These are phyloP conservation scores for Capitulum mitella DNA, from an alignment of 2,888 invertebrate species.

Conservation along the genomic window DNA sequence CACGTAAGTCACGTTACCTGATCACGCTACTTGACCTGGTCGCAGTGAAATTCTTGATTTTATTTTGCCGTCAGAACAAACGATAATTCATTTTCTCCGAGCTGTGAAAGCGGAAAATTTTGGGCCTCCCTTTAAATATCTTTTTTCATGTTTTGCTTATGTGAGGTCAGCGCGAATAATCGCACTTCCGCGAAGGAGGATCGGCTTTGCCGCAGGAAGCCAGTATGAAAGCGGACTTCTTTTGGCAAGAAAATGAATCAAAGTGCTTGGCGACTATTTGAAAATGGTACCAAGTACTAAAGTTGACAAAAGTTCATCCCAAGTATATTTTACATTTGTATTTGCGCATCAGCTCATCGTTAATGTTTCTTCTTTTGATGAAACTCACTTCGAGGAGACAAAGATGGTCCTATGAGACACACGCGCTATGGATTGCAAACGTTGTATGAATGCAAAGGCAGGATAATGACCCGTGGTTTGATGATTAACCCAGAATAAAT, in stretches of 20 bases:
- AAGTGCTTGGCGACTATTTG: background rate
- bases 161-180: too few species aligned
- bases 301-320: background rate
- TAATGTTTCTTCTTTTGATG: background rate
- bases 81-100: too few species aligned
- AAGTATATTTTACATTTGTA: background rate
- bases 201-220: background rate
- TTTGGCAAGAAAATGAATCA: background rate
- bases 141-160: too few species aligned
- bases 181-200: too few species aligned
- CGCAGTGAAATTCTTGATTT: too few species aligned
- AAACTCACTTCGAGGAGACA: background rate
- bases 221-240: background rate
- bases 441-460: background rate
- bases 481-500: background rate
- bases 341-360: background rate
- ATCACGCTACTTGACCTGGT: too few species aligned
- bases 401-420: background rate
- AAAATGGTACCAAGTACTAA: background rate
- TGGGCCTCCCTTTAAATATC: too few species aligned
- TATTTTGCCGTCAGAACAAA: too few species aligned
- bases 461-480: background rate
- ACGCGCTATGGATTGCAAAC: background rate
- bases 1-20: too few species aligned
- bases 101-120: too few species aligned